Percentiles rank a stretch among this genome's conserved stretches.
These are phyloP conservation scores for Hybognathus amarus DNA, from an alignment of 2,797 vertebrate species.

Conservation along the genomic window DNA sequence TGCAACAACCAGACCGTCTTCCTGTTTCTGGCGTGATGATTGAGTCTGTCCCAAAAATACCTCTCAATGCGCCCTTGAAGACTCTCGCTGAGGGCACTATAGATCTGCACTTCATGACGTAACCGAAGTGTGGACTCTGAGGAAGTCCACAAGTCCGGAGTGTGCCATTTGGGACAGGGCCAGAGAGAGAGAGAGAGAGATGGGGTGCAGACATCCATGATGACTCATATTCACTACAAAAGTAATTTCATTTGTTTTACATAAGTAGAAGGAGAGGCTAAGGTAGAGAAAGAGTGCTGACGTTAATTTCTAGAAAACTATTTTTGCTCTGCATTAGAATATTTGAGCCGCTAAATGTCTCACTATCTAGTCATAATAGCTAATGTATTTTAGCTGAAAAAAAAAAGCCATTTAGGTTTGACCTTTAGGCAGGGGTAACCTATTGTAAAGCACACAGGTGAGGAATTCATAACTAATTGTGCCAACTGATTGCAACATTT, in stretches of 20 bases:
- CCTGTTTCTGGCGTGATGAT: no score
- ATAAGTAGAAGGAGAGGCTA: not conserved
- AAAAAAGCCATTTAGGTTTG: not conserved
- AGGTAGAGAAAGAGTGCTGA: not conserved
- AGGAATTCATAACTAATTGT: not conserved
- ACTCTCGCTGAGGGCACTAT: no score
- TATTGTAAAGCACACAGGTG: not conserved
- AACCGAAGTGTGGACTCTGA: no score
- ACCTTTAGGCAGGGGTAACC: not conserved
- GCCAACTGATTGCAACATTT: not conserved
- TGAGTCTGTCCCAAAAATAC: no score
- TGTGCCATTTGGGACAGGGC: no score
- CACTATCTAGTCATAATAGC: not conserved
- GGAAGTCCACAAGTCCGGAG: no score
- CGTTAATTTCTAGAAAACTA: not conserved
- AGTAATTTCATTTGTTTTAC: not conserved
- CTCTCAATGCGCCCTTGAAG: no score
- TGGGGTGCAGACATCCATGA: not conserved
- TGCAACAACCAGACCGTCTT: no score
- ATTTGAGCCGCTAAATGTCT: slow-evolving; percentile 6
- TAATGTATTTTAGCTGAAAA: not conserved
- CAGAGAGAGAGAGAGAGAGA: not conserved
- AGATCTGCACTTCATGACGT: no score
- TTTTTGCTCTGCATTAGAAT: not conserved
- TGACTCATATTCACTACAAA: not conserved